These are phyloP conservation scores for Piscicola geometra DNA, from an alignment of 2,888 invertebrate genomes.

Conservation along the genomic window DNA sequence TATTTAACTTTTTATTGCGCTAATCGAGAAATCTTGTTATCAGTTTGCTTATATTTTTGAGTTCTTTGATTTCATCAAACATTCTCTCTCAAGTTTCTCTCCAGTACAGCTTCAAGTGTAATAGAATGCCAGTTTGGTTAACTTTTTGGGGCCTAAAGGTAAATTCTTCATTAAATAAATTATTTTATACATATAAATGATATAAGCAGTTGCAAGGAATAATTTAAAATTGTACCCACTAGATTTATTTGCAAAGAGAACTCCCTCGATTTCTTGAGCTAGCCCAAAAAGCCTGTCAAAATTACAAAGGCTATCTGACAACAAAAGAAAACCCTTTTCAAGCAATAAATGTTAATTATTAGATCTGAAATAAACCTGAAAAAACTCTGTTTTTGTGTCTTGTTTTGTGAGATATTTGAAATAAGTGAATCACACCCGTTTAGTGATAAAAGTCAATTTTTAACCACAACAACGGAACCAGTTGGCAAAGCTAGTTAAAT, in stretches of 20 bases:
- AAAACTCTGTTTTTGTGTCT: neutral
- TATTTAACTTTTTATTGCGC: neutral
- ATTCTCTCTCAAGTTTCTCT: slow-evolving; percentile 6
- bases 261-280: slow-evolving; percentile 13
- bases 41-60: no score
- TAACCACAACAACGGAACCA: slow-evolving; percentile 12
- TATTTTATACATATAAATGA: no score
- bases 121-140: slow-evolving; percentile 22
- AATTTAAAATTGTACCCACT: no score
- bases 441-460: neutral
- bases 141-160: slow-evolving; percentile 28
- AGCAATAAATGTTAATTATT: slow-evolving; percentile 23
- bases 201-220: no score
- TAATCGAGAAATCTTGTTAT: no score
- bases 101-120: slow-evolving; percentile 27
- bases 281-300: slow-evolving; percentile 25
- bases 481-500: slow-evolving; percentile 1
- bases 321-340: slow-evolving; percentile 30
- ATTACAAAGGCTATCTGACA: slow-evolving; percentile 23
- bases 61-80: no score
- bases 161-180: no score
- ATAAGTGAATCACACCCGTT: neutral
- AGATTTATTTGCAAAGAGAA: slow-evolving; percentile 26
- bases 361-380: neutral
- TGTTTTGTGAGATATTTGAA: neutral